phyloP scores from a whole-genome alignment of 2,113 vertebrate species.

The Sminthopsis crassicaudata region DNA sequence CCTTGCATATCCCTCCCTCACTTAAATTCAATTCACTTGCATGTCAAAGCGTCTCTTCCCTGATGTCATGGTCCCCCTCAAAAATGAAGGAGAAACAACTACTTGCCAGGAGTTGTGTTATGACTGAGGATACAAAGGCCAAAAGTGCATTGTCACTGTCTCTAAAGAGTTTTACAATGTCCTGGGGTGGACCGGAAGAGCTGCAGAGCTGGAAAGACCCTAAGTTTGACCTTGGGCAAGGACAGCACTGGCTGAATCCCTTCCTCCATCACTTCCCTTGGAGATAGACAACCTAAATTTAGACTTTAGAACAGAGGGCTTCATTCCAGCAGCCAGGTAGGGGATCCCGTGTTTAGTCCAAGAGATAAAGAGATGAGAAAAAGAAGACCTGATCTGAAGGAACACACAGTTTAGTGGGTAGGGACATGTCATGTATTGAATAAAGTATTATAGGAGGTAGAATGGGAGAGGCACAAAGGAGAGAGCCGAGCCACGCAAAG shows the following conservation, averaged over 20 bases:
- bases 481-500: too few relatives aligned
- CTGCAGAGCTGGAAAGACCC: too few relatives aligned
- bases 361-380: not conserved
- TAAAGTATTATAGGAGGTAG: not conserved
- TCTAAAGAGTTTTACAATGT: not conserved
- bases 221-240: too few relatives aligned
- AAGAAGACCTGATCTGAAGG: not conserved
- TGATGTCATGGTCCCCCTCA: too few relatives aligned
- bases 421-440: too few relatives aligned
- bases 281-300: not conserved
- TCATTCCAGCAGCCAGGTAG: not conserved
- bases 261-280: not conserved
- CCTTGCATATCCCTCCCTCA: too few relatives aligned
- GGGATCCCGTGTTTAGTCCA: not conserved
- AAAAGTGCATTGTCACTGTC: not conserved
- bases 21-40: too few relatives aligned
- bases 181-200: not conserved
- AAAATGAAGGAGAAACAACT: not conserved
- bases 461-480: not conserved
- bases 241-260: not conserved
- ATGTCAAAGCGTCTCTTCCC: too few relatives aligned
- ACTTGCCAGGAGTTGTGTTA: not conserved
- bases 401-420: not conserved
- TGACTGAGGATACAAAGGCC: not conserved
- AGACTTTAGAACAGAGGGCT: not conserved